Percentiles rank a stretch among this genome's conserved stretches.
Evolutionary conservation across 2,888 invertebrate species (phyloP).

Genomic region (Lysandra coridon): DNA sequence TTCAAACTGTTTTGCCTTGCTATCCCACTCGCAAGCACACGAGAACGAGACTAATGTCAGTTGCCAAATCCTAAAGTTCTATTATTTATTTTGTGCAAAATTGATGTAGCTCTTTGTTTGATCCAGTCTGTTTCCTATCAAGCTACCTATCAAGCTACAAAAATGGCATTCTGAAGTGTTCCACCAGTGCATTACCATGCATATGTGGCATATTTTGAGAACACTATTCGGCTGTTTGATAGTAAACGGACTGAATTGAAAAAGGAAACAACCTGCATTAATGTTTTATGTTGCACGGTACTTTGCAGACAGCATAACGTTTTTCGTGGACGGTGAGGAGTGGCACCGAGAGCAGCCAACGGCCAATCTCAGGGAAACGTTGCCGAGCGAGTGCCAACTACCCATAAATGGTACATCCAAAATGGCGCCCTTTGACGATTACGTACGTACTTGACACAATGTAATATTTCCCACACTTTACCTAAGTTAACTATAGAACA

Average conservation of each 20-base stretch:
- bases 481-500: too few species aligned
- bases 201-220: too few species aligned
- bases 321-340: constrained; percentile 32
- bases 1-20: too few species aligned
- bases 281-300: background rate
- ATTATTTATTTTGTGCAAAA: too few species aligned
- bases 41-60: background rate
- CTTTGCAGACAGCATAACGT: constrained; percentile 12
- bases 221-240: too few species aligned
- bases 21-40: background rate
- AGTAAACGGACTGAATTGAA: too few species aligned
- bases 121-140: too few species aligned
- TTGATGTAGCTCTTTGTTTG: too few species aligned
- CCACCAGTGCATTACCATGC: too few species aligned
- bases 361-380: background rate
- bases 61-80: too few species aligned
- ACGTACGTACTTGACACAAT: constrained; percentile 49
- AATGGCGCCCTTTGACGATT: constrained; percentile 66
- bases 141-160: too few species aligned
- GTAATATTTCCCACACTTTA: background rate
- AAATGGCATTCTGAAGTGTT: too few species aligned
- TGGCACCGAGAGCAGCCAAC: background rate
- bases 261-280: background rate
- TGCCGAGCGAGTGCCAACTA: background rate
- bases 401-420: constrained; percentile 43